These are phyloP conservation scores for Chaitophorus viminalis DNA, from an alignment of 2,888 invertebrate genomes.

Conservation along the genomic window DNA sequence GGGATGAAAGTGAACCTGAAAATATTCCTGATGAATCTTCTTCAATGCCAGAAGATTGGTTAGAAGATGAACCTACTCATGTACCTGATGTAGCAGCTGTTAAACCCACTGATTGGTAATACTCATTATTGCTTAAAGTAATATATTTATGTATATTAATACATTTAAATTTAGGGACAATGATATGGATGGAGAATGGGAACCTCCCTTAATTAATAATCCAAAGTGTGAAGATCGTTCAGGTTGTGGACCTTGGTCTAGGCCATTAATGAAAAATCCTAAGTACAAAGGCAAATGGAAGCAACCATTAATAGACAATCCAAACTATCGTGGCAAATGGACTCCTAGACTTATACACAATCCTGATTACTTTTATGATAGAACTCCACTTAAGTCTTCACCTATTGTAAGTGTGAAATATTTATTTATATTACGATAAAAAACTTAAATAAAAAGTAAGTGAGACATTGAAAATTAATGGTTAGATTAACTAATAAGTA, in stretches of 20 bases:
- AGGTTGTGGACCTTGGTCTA: slow-evolving; percentile 93
- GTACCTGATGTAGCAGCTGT: slow-evolving; percentile 85
- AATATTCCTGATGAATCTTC: slow-evolving; percentile 88
- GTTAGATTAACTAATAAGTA: not conserved
- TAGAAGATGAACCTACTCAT: slow-evolving; percentile 89
- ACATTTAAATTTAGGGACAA: slow-evolving; percentile 75
- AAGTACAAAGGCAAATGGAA: slow-evolving; percentile 94
- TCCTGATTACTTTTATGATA: slow-evolving; percentile 92
- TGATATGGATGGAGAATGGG: slow-evolving; percentile 99
- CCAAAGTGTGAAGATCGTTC: slow-evolving; percentile 81
- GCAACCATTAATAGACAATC: slow-evolving; percentile 88
- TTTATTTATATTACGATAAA: too few relatives aligned
- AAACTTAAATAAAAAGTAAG: too few relatives aligned
- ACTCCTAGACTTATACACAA: slow-evolving; percentile 85
- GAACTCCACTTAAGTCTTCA: slow-evolving; percentile 88
- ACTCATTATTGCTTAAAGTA: not conserved
- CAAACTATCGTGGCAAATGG: slow-evolving; percentile 97
- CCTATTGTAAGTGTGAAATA: slow-evolving; percentile 79
- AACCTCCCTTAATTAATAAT: slow-evolving; percentile 91
- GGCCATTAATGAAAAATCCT: slow-evolving; percentile 88
- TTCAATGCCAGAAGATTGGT: slow-evolving; percentile 88
- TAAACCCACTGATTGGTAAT: slow-evolving; percentile 88
- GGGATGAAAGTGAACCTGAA: slow-evolving; percentile 95
- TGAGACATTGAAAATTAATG: too few relatives aligned
- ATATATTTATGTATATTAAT: not conserved